Percentiles rank a stretch among this genome's conserved stretches.
phyloP scores from a whole-genome alignment of 2,888 invertebrate species.

The Erebia ligea region DNA sequence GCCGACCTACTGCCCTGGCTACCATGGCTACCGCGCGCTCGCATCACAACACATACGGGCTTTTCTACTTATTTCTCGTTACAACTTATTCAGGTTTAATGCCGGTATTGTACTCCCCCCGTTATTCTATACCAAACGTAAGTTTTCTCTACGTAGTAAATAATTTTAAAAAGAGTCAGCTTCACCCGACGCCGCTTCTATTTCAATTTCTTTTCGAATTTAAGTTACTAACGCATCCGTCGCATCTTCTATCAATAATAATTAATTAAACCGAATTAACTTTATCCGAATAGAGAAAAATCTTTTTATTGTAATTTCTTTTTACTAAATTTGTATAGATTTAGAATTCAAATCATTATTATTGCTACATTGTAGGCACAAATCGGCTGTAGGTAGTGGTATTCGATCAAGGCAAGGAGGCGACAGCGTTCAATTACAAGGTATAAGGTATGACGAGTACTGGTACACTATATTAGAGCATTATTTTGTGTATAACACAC shows the following conservation, averaged over 20 bases:
- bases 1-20: constrained; percentile 36
- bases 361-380: constrained; percentile 62
- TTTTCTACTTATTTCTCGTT: not conserved
- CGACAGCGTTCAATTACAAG: constrained; percentile 37
- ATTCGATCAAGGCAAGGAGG: constrained; percentile 34
- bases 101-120: not conserved
- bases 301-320: not conserved
- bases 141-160: not conserved
- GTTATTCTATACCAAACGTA: not conserved
- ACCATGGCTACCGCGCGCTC: constrained; percentile 27
- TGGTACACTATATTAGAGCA: constrained; percentile 8
- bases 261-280: not conserved
- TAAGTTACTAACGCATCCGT: constrained; percentile 72
- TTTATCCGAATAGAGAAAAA: constrained; percentile 9
- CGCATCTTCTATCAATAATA: constrained; percentile 55
- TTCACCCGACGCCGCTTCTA: constrained; percentile 78
- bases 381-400: constrained; percentile 40
- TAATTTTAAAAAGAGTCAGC: constrained; percentile 32
- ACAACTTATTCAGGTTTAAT: too few species aligned
- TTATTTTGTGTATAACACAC: constrained; percentile 18
- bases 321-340: constrained; percentile 10
- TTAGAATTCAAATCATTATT: not conserved
- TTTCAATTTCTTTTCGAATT: constrained; percentile 30
- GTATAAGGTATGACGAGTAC: constrained; percentile 29
- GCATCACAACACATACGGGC: constrained; percentile 36